Percentiles rank a stretch among this genome's conserved stretches.
These are phyloP conservation scores for Monochamus saltuarius DNA, from an alignment of 1,140 invertebrate species.

Conservation along the genomic window DNA sequence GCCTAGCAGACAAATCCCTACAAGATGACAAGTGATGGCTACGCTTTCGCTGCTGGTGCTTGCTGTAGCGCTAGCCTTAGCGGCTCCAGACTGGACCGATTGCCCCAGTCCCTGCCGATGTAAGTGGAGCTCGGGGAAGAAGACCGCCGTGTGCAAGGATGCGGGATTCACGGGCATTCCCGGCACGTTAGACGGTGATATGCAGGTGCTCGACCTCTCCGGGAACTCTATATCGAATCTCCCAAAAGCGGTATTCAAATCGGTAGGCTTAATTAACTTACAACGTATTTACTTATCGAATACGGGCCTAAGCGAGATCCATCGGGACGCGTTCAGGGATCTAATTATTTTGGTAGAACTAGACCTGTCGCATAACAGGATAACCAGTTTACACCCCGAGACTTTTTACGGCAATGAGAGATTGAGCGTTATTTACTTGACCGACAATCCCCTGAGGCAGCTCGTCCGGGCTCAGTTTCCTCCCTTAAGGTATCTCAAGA, in stretches of 20 bases:
- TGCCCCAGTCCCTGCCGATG: constrained; percentile 79
- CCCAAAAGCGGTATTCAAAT: constrained; percentile 77
- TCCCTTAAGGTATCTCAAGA: constrained; percentile 66
- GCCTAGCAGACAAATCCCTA: neutral
- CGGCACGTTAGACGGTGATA: constrained; percentile 72
- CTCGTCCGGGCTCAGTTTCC: constrained; percentile 70
- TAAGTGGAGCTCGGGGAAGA: constrained; percentile 88
- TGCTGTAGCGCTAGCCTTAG: constrained; percentile 51
- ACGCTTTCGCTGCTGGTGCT: constrained; percentile 41
- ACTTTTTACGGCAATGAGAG: constrained; percentile 77
- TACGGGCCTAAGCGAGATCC: constrained; percentile 71
- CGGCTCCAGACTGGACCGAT: constrained; percentile 75
- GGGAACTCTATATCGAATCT: constrained; percentile 75
- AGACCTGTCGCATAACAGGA: constrained; percentile 74
- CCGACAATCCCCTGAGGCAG: constrained; percentile 68
- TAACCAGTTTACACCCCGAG: constrained; percentile 65
- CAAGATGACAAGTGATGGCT: constrained; percentile 45
- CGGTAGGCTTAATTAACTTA: constrained; percentile 76
- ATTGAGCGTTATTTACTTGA: constrained; percentile 67
- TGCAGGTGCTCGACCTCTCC: constrained; percentile 82
- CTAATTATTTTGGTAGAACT: constrained; percentile 86
- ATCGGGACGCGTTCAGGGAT: constrained; percentile 81
- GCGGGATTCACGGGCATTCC: constrained; percentile 75
- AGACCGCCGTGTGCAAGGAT: constrained; percentile 78
- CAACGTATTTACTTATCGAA: constrained; percentile 78